Conservation (phyloP, 92 coral and sea anemone species). For the Zoanthus sansibaricus region DNA sequence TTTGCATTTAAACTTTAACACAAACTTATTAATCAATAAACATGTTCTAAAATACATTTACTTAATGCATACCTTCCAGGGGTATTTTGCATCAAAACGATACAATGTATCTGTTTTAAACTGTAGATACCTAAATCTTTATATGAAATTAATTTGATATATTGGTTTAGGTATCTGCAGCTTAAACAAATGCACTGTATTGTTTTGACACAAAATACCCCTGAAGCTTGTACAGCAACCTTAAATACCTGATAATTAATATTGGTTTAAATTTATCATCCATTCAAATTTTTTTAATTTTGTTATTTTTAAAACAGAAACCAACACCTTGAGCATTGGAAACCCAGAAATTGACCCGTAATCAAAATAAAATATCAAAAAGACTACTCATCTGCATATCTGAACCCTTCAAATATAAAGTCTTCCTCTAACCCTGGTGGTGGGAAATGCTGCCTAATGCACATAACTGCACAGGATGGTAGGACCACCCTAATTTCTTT, state of each 20-base stretch:
- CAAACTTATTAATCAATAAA: background rate
- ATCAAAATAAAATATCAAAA: background rate
- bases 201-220: no score
- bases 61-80: no score
- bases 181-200: no score
- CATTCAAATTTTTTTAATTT: background rate
- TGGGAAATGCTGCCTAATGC: conserved; percentile 47
- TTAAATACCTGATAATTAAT: background rate
- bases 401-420: conserved; percentile 51
- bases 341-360: background rate
- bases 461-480: conserved; percentile 54
- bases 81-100: no score
- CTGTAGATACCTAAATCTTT: no score
- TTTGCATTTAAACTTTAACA: background rate
- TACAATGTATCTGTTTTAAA: no score
- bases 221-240: background rate
- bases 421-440: conserved; percentile 53
- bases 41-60: background rate
- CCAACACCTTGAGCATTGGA: background rate
- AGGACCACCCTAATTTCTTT: conserved; percentile 46
- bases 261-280: background rate
- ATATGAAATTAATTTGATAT: no score
- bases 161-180: no score
- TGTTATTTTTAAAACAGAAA: background rate
- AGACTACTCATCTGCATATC: conserved; percentile 33